Evolutionary conservation across 2,797 vertebrate genomes (phyloP), one percentile per base, ranked within the genome.

Genomic region (Thalassophryne amazonica): DNA sequence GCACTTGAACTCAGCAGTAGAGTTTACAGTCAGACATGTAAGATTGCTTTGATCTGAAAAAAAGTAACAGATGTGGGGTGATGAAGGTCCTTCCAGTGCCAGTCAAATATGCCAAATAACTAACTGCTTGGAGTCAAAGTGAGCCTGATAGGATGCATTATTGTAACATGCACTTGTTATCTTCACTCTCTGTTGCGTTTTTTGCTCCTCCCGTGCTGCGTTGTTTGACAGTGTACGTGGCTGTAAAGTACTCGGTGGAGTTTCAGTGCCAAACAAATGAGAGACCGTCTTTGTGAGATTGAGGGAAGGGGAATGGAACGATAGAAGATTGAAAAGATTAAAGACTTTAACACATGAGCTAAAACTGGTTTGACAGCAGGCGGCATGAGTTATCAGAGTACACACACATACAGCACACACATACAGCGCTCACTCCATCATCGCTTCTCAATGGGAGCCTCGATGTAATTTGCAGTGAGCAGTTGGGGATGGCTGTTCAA

Each of bases 401-500:
- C 30, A 45, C 63, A 52, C 57, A 56, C 38, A 27, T 51, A 61
- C 33, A 20, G n/a, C 31, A 16, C 19, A 14, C 64, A 34, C 46
- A 48, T 4, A 20, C 56, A 47, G n/a, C 74, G 41, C 58, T 8
- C 36, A 65, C 52, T 15, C 65, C 57, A 62, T 79, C 71, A 61
- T 61, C 67, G 59, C 40, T 61, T 71, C 80, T 80, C 76, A 69
- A 59, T 66, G 63, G 76, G 77, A 36, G 67, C 73, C 68, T 58
- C 54, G 3, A 65, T 83, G 79, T 80, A 81, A 87, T 86, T 80
- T 86, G 80, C 71, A 81, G 80, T 80, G 69, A 85, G 73, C 83
- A 85, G 81, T 81, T 87, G 81, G 78, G 69, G 69, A 83, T 80
- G 63, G 78, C 80, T 79, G 81, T 88, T 85, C 78, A 74, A 79